phyloP scores from a whole-genome alignment of 2,113 vertebrate species.

The Origma solitaria region DNA sequence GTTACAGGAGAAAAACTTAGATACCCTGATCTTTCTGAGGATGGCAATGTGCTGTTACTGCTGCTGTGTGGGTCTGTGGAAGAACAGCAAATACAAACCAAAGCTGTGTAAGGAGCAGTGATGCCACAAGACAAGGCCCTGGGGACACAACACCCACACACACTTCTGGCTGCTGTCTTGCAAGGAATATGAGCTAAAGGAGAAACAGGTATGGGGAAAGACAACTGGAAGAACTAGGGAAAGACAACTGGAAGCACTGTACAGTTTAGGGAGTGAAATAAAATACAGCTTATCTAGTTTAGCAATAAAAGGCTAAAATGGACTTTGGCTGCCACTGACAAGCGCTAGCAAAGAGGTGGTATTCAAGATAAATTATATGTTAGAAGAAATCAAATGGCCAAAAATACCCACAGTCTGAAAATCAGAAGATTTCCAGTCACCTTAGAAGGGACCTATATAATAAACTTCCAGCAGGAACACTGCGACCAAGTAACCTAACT shows the following conservation, averaged over 20 bases:
- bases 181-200: not conserved
- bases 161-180: not conserved
- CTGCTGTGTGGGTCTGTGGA: not conserved
- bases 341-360: not conserved
- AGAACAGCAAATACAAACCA: not conserved
- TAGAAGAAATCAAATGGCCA: not conserved
- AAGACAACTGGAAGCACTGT: not conserved
- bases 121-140: rapidly evolving
- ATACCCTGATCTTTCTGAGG: not conserved
- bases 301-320: not conserved
- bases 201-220: not conserved
- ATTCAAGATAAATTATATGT: not conserved
- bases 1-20: not conserved
- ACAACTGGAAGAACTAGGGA: not conserved
- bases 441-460: not conserved
- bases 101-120: not conserved
- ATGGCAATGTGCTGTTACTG: not conserved
- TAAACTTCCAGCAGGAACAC: not conserved
- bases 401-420: not conserved
- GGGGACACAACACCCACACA: not conserved
- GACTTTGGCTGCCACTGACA: not conserved
- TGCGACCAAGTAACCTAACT: not conserved
- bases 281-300: not conserved
- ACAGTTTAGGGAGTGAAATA: not conserved
- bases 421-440: not conserved